Evolutionary conservation across 1,140 invertebrate species (phyloP).

Genomic region (Polyergus mexicanus): DNA sequence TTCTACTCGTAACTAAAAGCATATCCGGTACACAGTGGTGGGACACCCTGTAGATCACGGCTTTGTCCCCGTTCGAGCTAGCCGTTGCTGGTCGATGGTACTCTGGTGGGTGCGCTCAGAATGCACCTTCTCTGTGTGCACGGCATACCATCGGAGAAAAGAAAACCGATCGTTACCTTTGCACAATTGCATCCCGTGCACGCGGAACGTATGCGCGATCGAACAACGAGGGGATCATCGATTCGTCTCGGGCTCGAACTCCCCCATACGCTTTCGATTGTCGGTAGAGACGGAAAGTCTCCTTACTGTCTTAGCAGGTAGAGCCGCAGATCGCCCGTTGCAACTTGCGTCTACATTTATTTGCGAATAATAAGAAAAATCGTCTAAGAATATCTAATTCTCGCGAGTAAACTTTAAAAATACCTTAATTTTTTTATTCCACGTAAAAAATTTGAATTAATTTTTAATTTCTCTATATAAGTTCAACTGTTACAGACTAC

Average conservation of each 20-base stretch:
- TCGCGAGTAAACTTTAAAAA: not conserved
- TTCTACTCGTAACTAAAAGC: not conserved
- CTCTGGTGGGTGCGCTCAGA: constrained; percentile 81
- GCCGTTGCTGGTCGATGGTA: constrained; percentile 56
- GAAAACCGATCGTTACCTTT: constrained; percentile 83
- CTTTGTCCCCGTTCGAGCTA: constrained; percentile 60
- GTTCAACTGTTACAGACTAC: not conserved
- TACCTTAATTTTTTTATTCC: not conserved
- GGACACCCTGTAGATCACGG: constrained; percentile 54
- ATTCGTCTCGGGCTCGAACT: constrained; percentile 72
- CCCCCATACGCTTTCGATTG: constrained; percentile 61
- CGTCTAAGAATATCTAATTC: not conserved
- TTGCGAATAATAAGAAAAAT: not conserved
- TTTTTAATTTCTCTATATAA: not conserved
- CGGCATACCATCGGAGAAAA: constrained; percentile 79
- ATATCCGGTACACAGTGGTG: constrained; percentile 34
- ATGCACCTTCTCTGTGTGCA: constrained; percentile 77
- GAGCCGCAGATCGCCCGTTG: not conserved
- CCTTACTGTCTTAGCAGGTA: constrained; percentile 16
- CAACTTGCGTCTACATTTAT: not conserved
- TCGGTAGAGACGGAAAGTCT: constrained; percentile 36
- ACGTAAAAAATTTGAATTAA: not conserved
- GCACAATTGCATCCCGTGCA: constrained; percentile 80
- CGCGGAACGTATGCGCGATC: constrained; percentile 74
- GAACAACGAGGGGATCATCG: constrained; percentile 77